phyloP scores from a whole-genome alignment of 2,797 vertebrate genomes.

The Pseudochromis fuscus region DNA sequence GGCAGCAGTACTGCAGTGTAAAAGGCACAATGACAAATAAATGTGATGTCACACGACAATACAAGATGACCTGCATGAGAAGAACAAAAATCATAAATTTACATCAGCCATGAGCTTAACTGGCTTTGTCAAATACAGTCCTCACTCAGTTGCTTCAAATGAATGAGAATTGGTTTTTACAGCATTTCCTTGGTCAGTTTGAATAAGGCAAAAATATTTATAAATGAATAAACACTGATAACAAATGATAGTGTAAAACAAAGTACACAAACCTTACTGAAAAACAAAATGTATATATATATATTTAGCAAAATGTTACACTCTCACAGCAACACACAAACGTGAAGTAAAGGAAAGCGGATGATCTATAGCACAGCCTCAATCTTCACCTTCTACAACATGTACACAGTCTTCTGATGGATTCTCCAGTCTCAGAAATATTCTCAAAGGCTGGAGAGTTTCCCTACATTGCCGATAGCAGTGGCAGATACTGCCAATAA shows the following conservation, averaged over 20 bases:
- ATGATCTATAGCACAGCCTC: conserved; percentile 51
- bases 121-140: conserved; percentile 76
- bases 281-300: conserved; percentile 25
- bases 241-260: conserved; percentile 74
- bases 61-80: conserved; percentile 66
- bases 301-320: conserved; percentile 59
- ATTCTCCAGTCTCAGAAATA: conserved; percentile 39
- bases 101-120: conserved; percentile 69
- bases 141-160: conserved; percentile 44
- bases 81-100: conserved; percentile 44
- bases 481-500: conserved; percentile 89
- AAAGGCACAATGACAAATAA: conserved; percentile 79
- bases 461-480: conserved; percentile 74
- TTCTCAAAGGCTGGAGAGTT: conserved; percentile 42
- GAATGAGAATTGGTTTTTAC: conserved; percentile 63
- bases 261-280: conserved; percentile 62
- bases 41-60: conserved; percentile 55
- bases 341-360: conserved; percentile 56
- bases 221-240: conserved; percentile 70
- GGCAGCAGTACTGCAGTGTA: conserved; percentile 80
- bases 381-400: conserved; percentile 53
- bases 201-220: conserved; percentile 62
- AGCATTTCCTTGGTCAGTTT: conserved; percentile 78
- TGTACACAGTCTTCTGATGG: conserved; percentile 49
- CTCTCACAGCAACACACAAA: conserved; percentile 58